Conservation (phyloP, 1,140 invertebrate genomes). For the Teleogryllus occipitalis region DNA sequence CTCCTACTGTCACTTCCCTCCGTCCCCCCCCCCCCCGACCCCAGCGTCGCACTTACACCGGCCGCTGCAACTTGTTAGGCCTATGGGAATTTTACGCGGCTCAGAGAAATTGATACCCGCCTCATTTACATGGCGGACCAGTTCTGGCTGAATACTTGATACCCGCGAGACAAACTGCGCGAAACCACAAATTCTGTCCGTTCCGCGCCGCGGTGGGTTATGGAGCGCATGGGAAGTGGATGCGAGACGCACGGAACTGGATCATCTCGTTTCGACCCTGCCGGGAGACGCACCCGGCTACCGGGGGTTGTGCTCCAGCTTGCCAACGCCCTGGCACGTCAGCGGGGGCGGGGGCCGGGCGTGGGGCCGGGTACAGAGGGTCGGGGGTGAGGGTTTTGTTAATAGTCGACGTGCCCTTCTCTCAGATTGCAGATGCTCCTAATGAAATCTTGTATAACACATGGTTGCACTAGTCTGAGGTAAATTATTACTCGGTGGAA, state of each 20-base stretch:
- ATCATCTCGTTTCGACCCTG: not conserved
- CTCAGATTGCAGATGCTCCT: too few relatives aligned
- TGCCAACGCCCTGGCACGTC: too few relatives aligned
- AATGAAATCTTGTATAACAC: too few relatives aligned
- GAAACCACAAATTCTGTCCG: not conserved
- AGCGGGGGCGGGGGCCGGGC: too few relatives aligned
- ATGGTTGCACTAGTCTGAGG: too few relatives aligned
- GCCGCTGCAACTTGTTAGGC: not conserved
- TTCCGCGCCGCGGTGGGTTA: not conserved
- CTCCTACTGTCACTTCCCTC: too few relatives aligned
- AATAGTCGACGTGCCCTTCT: too few relatives aligned
- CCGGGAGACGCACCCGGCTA: not conserved
- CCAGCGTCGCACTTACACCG: not conserved
- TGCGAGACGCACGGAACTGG: not conserved
- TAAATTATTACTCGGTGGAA: too few relatives aligned
- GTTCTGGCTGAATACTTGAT: not conserved
- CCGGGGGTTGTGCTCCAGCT: too few relatives aligned
- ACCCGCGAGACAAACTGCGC: slow-evolving; percentile 2
- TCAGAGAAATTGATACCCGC: not conserved
- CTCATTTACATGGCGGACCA: not conserved
- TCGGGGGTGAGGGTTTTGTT: too few relatives aligned
- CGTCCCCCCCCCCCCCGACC: too few relatives aligned
- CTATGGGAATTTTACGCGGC: not conserved
- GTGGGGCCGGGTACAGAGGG: too few relatives aligned
- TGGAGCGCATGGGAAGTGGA: not conserved